Base-by-base conservation (phyloP, 2,113 vertebrate species). In the Rhipidura dahli region DNA sequence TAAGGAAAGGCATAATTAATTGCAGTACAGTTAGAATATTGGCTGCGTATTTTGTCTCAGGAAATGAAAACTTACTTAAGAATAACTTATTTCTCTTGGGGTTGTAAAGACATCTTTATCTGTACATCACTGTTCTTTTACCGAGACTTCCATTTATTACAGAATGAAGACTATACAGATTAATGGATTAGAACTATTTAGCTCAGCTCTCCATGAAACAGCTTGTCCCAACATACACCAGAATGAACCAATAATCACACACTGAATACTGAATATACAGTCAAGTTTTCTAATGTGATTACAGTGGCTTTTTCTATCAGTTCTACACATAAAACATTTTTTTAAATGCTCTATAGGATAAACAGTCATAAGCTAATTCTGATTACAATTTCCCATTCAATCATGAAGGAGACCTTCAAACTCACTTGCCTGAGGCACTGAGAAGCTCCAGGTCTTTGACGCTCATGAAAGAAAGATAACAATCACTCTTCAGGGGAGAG, bases 401-500 rank as follows among this genome's bases (percentile, higher is more conserved):
- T 98, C 96, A 94, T 44, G 53, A 95, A 96, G 96, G 93, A 98
- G 96, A 96, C 96, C 97, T 98, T 98, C 97, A 97, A 96, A 95
- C 86, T 96, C 85, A 93, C 94, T 98, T 97, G 97, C 98, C 98
- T 90, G 94, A 98, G 98, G 98, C 97, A 97, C 59, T 97, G n/a
- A 80, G 95, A 96, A 97, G 96, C 95, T 96, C 90, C 91, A 96
- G 95, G 96, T 96, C 96, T 98, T 97, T 96, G 76, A 71, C 80
- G 91, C 65, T 98, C 96, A 97, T 97, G 91, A 98, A 98, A 97
- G 97, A 97, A 97, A 97, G 89, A 97, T 96, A 97, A 97, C 90
- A 96, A 86, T 97, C 71, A 87, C 87, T 97, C 88, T 95, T 96
- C 93, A 94, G 91, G 97, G 97, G 94, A 96, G 71, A 97, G 92